Percentiles rank a stretch among this genome's conserved stretches.
Evolutionary conservation across 2,797 vertebrate species (phyloP).

Genomic region (Tragopan temminckii): DNA sequence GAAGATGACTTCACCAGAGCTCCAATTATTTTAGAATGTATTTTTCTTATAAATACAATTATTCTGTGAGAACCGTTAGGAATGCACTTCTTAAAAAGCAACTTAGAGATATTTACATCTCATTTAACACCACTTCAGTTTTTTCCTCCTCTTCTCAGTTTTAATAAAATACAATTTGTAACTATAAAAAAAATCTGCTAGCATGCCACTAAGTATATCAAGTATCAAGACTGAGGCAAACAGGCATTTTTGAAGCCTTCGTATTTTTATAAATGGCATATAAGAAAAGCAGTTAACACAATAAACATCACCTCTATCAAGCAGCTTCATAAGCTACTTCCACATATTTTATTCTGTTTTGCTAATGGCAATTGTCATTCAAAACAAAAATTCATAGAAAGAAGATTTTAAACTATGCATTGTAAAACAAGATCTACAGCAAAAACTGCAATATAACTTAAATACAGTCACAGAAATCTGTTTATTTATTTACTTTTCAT

Average conservation of each 20-base stretch:
- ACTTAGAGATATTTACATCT: neutral
- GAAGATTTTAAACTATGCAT: neutral
- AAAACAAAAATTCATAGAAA: neutral
- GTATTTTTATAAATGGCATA: neutral
- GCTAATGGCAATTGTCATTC: neutral
- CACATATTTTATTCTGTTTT: neutral
- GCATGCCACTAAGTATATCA: neutral
- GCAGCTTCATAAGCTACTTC: neutral
- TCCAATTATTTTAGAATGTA: neutral
- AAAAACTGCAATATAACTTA: neutral
- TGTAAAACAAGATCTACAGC: neutral
- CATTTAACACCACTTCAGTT: neutral
- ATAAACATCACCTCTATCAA: neutral
- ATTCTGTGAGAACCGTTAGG: neutral
- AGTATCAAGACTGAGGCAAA: neutral
- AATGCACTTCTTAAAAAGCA: neutral
- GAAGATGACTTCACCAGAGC: too few relatives aligned
- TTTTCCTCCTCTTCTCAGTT: neutral
- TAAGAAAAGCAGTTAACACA: neutral
- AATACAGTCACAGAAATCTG: neutral
- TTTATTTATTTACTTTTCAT: neutral
- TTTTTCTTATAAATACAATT: neutral
- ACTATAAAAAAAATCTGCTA: neutral
- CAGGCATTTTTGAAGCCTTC: rapidly evolving
- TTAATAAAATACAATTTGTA: neutral